phyloP scores from a whole-genome alignment of 2,888 invertebrate genomes.

The Drosophila barbarae region DNA sequence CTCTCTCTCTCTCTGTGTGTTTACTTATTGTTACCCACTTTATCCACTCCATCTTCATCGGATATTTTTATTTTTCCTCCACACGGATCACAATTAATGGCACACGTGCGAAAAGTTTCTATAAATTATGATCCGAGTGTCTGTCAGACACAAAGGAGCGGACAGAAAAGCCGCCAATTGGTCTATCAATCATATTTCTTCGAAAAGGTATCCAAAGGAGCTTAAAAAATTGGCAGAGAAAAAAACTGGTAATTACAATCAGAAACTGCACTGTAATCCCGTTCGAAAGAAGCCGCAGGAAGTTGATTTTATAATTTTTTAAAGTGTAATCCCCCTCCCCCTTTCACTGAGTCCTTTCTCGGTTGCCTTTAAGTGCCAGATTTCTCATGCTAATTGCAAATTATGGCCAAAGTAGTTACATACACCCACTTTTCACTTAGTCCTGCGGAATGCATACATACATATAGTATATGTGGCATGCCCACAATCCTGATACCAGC shows the following conservation, averaged over 20 bases:
- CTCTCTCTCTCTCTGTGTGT: not conserved
- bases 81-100: conserved; percentile 63
- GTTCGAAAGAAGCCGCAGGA: too few species aligned
- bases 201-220: not conserved
- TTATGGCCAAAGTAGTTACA: conserved; percentile 27
- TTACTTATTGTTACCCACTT: conserved; percentile 34
- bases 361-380: conserved; percentile 38
- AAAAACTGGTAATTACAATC: not conserved
- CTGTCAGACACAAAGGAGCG: conserved; percentile 22
- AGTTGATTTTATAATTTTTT: not conserved
- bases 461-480: conserved; percentile 12
- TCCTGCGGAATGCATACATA: conserved; percentile 4
- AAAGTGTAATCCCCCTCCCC: too few species aligned
- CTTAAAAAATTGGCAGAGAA: not conserved
- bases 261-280: not conserved
- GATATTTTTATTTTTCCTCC: conserved; percentile 19
- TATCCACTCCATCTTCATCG: conserved; percentile 8
- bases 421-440: conserved; percentile 15
- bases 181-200: conserved; percentile 22
- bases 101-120: conserved; percentile 52
- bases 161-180: not conserved
- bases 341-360: not conserved
- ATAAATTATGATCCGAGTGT: conserved; percentile 53
- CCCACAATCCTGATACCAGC: conserved; percentile 3
- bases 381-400: conserved; percentile 58